These are phyloP conservation scores for Cheilosia scutellata DNA, from an alignment of 2,888 invertebrate genomes.

Conservation along the genomic window DNA sequence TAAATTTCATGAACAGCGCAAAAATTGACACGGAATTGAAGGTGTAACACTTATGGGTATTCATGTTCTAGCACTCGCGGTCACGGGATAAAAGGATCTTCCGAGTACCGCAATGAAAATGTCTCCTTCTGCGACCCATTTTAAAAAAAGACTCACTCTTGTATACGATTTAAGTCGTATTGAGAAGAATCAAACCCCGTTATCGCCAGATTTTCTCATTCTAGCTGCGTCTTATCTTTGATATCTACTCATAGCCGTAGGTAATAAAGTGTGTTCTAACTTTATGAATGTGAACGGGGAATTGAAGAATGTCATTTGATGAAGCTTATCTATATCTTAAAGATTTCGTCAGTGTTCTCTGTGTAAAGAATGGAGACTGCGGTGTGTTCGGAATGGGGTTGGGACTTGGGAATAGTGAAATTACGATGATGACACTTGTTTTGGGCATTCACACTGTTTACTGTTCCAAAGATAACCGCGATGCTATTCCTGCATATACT, in stretches of 20 bases:
- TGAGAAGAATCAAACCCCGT: too few species aligned
- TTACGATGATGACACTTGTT: slow-evolving; percentile 8
- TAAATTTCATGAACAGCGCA: slow-evolving; percentile 21
- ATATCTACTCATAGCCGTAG: background rate
- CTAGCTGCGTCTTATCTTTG: slow-evolving; percentile 23
- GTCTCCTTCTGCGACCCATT: too few species aligned
- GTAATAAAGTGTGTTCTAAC: slow-evolving; percentile 3
- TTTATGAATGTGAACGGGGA: background rate
- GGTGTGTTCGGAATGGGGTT: background rate
- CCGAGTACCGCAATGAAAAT: too few species aligned
- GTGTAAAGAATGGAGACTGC: background rate
- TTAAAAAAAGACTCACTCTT: too few species aligned
- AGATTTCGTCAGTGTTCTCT: slow-evolving; percentile 15
- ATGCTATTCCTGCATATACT: too few species aligned
- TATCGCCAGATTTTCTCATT: background rate
- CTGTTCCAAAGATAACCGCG: background rate
- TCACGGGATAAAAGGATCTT: background rate
- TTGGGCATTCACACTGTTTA: slow-evolving; percentile 11
- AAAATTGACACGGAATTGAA: slow-evolving; percentile 7
- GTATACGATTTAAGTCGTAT: too few species aligned
- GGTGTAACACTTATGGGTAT: background rate
- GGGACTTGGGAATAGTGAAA: background rate
- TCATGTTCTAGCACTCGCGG: background rate
- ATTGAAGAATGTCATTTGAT: slow-evolving; percentile 39
- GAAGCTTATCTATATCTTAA: slow-evolving; percentile 29